Evolutionary conservation across 2,113 vertebrate species (phyloP).

Genomic region (Leiothrix lutea): DNA sequence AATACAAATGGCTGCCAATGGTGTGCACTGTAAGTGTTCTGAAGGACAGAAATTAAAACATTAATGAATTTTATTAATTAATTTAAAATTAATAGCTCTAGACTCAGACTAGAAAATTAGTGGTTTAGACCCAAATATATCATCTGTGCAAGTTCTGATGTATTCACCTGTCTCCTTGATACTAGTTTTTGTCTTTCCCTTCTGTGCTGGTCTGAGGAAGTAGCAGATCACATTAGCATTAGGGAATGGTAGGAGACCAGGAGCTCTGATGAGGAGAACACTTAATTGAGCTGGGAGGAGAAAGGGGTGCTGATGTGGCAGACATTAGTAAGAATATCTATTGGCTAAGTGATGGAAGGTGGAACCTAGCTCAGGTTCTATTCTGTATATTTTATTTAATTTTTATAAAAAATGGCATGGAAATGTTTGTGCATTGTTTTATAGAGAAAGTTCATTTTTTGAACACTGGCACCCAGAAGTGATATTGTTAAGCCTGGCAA

Average conservation of each 20-base stretch:
- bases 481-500: neutral
- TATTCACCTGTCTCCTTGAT: neutral
- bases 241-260: neutral
- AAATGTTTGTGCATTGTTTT: neutral
- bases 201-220: neutral
- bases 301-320: neutral
- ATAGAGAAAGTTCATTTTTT: neutral
- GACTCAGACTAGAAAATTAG: neutral
- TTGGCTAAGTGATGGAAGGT: neutral
- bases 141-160: accelerated
- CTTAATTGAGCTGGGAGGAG: neutral
- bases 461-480: neutral
- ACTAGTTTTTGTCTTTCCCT: neutral
- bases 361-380: neutral
- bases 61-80: too few species aligned
- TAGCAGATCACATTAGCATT: neutral
- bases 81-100: too few species aligned
- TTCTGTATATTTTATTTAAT: neutral
- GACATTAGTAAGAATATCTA: neutral
- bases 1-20: neutral
- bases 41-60: neutral
- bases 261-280: neutral
- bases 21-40: neutral
- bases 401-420: neutral
- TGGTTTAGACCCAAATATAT: neutral